These are phyloP conservation scores for Crematogaster levior DNA, from an alignment of 2,888 invertebrate genomes.

Conservation along the genomic window DNA sequence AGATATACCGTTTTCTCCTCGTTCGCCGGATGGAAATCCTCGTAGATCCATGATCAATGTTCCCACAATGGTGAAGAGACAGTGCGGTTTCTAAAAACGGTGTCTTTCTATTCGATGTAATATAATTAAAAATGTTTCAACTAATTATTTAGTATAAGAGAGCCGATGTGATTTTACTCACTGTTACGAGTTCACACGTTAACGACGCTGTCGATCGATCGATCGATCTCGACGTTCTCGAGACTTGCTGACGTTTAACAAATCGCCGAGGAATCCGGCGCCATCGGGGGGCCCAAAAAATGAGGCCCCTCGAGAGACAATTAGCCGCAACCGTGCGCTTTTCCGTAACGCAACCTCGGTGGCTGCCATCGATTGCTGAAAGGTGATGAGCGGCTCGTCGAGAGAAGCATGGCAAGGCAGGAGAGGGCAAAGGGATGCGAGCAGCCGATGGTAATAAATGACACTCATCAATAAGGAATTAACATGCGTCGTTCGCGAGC, in stretches of 20 bases:
- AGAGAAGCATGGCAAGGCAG: slow-evolving; percentile 26
- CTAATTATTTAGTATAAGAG: not conserved
- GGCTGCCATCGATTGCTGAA: slow-evolving; percentile 57
- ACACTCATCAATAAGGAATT: slow-evolving; percentile 82
- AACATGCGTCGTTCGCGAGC: slow-evolving; percentile 71
- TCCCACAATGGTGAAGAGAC: slow-evolving; percentile 60
- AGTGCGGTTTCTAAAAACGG: not conserved
- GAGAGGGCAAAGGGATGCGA: slow-evolving; percentile 25
- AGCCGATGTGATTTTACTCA: not conserved
- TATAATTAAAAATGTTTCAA: not conserved
- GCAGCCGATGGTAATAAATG: slow-evolving; percentile 80
- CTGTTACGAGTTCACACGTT: slow-evolving; percentile 53
- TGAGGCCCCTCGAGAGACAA: slow-evolving; percentile 81
- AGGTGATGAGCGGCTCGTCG: slow-evolving; percentile 63
- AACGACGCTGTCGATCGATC: slow-evolving; percentile 72
- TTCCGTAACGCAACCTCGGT: slow-evolving; percentile 74
- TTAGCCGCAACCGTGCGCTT: slow-evolving; percentile 74
- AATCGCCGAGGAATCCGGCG: slow-evolving; percentile 70
- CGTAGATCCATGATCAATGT: slow-evolving; percentile 67
- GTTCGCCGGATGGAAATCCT: slow-evolving; percentile 64
- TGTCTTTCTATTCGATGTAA: not conserved
- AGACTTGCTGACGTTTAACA: slow-evolving; percentile 70
- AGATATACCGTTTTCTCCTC: slow-evolving; percentile 71
- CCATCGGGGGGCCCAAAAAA: slow-evolving; percentile 76
- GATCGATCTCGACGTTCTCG: slow-evolving; percentile 67